Evolutionary conservation across 1,140 invertebrate species (phyloP).

Genomic region (Tetranychus urticae): DNA sequence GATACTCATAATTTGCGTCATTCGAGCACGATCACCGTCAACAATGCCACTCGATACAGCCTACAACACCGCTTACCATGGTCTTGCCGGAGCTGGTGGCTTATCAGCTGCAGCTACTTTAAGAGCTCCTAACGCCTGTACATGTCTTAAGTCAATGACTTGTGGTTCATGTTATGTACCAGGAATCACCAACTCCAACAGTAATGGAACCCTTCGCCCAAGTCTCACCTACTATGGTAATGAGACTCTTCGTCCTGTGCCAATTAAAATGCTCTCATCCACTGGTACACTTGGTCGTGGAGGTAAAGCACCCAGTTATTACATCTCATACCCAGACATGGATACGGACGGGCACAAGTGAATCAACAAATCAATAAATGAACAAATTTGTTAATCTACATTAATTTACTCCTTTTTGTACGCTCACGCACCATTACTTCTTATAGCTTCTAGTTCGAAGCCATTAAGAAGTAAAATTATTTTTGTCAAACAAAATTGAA

Average conservation of each 20-base stretch:
- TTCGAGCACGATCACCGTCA: constrained; percentile 24
- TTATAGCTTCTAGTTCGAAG: no score
- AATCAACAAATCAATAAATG: no score
- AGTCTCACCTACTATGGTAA: neutral
- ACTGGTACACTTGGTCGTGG: neutral
- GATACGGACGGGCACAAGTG: no score
- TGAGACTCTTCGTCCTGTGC: neutral
- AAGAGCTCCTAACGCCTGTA: neutral
- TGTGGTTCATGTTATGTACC: neutral
- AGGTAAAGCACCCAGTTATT: constrained; percentile 37
- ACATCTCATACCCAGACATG: no score
- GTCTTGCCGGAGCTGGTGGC: neutral
- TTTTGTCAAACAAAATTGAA: no score
- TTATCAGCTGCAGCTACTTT: neutral
- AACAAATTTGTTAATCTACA: no score
- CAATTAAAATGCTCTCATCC: neutral
- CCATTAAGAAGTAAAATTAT: no score
- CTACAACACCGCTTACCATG: neutral
- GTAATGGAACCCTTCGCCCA: neutral
- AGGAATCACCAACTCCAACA: neutral
- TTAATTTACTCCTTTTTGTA: no score
- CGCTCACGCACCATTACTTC: no score
- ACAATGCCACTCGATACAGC: neutral
- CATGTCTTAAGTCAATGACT: neutral
- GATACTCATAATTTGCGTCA: constrained; percentile 64